These are phyloP conservation scores for Pomatostomus ruficeps DNA, from an alignment of 2,113 vertebrate genomes.

Conservation along the genomic window DNA sequence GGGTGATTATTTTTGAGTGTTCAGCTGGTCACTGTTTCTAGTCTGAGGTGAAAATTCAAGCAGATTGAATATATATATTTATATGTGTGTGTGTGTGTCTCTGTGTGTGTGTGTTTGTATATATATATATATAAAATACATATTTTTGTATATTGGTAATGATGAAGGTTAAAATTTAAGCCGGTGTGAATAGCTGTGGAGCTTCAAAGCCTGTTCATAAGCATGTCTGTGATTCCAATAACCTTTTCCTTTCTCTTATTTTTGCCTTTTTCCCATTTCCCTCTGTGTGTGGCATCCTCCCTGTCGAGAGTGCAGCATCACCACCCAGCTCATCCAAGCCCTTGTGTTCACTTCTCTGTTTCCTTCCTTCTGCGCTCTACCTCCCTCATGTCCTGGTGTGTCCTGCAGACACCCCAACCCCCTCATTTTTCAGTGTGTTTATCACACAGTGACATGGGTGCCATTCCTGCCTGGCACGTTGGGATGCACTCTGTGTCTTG, in stretches of 20 bases:
- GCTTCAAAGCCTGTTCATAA: background rate
- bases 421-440: background rate
- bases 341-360: background rate
- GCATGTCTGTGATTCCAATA: background rate
- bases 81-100: background rate
- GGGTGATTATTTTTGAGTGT: background rate
- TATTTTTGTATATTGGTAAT: background rate
- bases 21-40: background rate
- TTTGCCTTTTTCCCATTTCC: background rate
- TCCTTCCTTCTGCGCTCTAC: background rate
- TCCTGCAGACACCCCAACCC: background rate
- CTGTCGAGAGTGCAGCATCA: rapidly evolving
- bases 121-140: background rate
- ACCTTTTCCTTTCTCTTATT: background rate
- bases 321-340: background rate
- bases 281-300: background rate
- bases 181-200: background rate
- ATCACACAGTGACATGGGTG: background rate
- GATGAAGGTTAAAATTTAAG: background rate
- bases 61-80: background rate
- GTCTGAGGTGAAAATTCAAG: background rate
- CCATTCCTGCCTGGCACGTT: background rate
- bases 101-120: background rate
- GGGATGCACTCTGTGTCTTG: background rate
- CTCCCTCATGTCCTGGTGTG: background rate